Evolutionary conservation across 2,113 vertebrate species (phyloP).

Genomic region (Callipepla californica): DNA sequence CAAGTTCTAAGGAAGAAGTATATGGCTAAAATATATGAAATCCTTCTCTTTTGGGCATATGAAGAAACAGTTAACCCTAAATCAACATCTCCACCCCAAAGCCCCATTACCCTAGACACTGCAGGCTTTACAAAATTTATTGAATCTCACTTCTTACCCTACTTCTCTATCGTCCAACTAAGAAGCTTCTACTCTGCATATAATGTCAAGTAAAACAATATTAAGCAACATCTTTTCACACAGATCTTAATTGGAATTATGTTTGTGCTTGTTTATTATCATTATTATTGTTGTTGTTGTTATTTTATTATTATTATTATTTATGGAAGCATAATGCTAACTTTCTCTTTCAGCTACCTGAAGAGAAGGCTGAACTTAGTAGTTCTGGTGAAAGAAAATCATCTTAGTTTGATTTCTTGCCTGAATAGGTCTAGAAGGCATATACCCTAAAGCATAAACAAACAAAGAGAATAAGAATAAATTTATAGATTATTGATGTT

Average conservation of each 20-base stretch:
- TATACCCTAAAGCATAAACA: neutral
- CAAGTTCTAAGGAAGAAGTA: conserved; percentile 1
- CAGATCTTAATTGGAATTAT: neutral
- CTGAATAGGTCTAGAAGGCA: neutral
- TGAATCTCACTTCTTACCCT: neutral
- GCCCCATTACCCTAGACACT: neutral
- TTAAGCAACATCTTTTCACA: neutral
- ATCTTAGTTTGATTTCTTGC: neutral
- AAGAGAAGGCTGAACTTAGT: neutral
- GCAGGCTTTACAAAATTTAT: neutral
- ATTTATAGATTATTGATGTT: neutral
- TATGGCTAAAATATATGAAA: conserved; percentile 3
- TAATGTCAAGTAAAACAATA: neutral
- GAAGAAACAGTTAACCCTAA: neutral
- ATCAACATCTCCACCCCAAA: neutral
- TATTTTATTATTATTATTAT: neutral
- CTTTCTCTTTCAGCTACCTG: neutral
- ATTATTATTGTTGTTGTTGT: no score
- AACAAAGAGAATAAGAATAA: neutral
- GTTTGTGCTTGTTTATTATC: neutral
- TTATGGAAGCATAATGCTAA: neutral
- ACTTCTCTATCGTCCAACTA: neutral
- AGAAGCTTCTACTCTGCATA: neutral
- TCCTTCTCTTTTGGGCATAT: neutral
- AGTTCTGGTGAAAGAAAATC: neutral